Evolutionary conservation across 2,888 invertebrate species (phyloP).

Genomic region (Terebella lapidaria): DNA sequence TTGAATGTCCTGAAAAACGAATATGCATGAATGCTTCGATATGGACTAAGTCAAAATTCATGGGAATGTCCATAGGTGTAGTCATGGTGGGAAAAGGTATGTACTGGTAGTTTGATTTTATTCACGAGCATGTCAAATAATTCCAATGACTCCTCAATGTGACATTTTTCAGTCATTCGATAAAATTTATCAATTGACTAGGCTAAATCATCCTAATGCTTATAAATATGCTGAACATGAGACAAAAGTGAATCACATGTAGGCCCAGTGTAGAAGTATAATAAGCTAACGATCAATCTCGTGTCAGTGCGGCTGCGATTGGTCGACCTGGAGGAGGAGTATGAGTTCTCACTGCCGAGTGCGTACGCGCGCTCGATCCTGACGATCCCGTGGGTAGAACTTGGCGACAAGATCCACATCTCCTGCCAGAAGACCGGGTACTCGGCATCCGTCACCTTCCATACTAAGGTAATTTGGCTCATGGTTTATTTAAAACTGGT

Average conservation of each 20-base stretch:
- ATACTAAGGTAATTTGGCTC: constrained; percentile 55
- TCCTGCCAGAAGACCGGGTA: constrained; percentile 52
- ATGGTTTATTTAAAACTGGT: too few species aligned
- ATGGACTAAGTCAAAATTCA: constrained; percentile 57
- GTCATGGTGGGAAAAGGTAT: constrained; percentile 55
- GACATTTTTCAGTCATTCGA: too few species aligned
- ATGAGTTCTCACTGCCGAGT: constrained; percentile 55
- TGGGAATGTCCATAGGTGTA: constrained; percentile 57
- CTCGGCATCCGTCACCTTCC: constrained; percentile 54
- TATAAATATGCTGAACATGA: too few species aligned
- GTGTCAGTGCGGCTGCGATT: constrained; percentile 41
- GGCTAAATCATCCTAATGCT: too few species aligned
- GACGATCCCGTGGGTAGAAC: constrained; percentile 57
- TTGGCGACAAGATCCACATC: constrained; percentile 55
- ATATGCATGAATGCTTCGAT: constrained; percentile 55
- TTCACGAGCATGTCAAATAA: too few species aligned
- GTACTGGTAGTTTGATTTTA: too few species aligned
- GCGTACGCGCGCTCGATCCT: constrained; percentile 57
- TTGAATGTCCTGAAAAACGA: constrained; percentile 54
- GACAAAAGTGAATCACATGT: too few species aligned
- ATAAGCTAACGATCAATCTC: too few species aligned
- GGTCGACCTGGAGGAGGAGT: constrained; percentile 51
- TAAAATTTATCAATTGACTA: too few species aligned
- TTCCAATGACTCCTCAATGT: too few species aligned
- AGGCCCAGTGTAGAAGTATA: too few species aligned